Conservation (phyloP, 2,888 invertebrate species). For the Palloptera scutellata region DNA sequence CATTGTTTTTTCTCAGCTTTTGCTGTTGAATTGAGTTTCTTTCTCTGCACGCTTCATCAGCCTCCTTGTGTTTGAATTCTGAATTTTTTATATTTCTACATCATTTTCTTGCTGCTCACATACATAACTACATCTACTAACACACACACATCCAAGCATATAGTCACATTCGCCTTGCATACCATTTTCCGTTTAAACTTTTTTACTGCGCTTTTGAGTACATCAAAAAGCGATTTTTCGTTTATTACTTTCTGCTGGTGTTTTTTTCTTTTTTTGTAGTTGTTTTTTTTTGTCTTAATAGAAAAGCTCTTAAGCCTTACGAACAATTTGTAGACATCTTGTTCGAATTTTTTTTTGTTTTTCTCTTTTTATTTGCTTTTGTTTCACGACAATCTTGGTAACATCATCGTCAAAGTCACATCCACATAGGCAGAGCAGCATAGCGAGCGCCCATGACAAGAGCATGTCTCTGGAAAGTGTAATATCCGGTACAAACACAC, state of each 20-base stretch:
- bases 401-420: slow-evolving; percentile 14
- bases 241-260: slow-evolving; percentile 4
- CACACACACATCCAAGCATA: not conserved
- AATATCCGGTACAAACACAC: slow-evolving; percentile 12
- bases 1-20: not conserved
- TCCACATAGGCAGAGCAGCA: not conserved
- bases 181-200: not conserved
- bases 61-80: not conserved
- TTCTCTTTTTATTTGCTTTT: slow-evolving; percentile 17
- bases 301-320: slow-evolving; percentile 16
- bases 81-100: slow-evolving; percentile 1
- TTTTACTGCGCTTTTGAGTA: not conserved
- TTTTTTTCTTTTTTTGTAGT: too few species aligned
- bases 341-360: slow-evolving; percentile 9
- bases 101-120: not conserved
- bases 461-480: slow-evolving; percentile 12
- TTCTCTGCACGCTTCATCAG: not conserved
- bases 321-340: not conserved
- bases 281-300: not conserved
- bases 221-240: slow-evolving; percentile 12
- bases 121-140: not conserved
- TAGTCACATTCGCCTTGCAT: not conserved
- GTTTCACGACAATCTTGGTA: slow-evolving; percentile 26
- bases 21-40: too few species aligned
- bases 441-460: not conserved